Evolutionary conservation across 2,113 vertebrate species (phyloP).

Genomic region (Poeciliopsis occidentalis): DNA sequence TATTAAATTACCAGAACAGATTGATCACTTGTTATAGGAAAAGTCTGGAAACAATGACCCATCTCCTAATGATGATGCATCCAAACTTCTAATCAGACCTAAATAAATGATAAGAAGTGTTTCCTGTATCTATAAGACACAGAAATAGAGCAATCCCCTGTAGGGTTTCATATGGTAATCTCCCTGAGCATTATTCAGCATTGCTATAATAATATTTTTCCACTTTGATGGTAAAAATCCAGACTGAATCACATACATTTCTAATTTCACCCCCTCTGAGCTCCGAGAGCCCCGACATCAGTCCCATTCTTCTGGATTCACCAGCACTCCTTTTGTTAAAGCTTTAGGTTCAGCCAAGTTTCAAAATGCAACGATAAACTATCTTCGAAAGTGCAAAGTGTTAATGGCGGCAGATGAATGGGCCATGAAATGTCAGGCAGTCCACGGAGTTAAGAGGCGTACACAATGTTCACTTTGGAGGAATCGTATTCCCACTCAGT

Average conservation of each 20-base stretch:
- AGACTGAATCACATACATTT: background rate
- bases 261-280: conserved; percentile 4
- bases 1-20: too few species aligned
- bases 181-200: too few species aligned
- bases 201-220: too few species aligned
- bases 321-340: conserved; percentile 3
- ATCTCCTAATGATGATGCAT: too few species aligned
- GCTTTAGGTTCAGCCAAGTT: conserved; percentile 10
- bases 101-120: too few species aligned
- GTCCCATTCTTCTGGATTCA: conserved; percentile 4
- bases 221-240: too few species aligned
- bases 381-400: background rate
- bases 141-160: too few species aligned
- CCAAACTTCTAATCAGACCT: too few species aligned
- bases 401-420: conserved; percentile 1
- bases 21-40: too few species aligned
- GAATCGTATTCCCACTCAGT: background rate
- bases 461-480: background rate
- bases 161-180: too few species aligned
- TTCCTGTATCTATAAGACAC: too few species aligned
- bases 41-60: too few species aligned
- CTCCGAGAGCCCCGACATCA: conserved; percentile 13
- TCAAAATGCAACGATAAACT: conserved; percentile 14
- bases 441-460: background rate
- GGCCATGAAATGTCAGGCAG: background rate